Conservation (phyloP, 92 coral and sea anemone species). For the Porites lobata region DNA sequence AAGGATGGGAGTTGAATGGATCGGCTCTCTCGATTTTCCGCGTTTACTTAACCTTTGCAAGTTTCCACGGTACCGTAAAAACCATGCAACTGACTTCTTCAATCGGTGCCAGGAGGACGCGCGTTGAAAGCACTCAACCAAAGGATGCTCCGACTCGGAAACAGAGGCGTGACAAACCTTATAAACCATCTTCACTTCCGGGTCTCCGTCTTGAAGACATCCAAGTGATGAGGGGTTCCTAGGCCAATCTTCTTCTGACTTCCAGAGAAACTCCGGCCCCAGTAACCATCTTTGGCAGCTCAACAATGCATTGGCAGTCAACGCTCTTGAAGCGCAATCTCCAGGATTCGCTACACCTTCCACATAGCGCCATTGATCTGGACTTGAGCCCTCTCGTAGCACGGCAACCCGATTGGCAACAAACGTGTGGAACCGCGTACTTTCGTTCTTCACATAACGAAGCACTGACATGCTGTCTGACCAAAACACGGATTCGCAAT, state of each 20-base stretch:
- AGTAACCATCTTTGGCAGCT: not conserved
- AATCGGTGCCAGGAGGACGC: conserved; percentile 23
- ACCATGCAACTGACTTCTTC: conserved; percentile 43
- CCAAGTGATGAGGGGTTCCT: conserved; percentile 11
- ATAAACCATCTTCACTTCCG: conserved; percentile 28
- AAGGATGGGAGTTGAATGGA: not conserved
- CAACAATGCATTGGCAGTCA: conserved; percentile 19
- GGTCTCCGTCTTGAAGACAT: conserved; percentile 11
- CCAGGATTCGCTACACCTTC: conserved; percentile 24
- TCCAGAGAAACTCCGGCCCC: conserved; percentile 6
- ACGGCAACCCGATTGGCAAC: conserved; percentile 51
- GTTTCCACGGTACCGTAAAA: conserved; percentile 17
- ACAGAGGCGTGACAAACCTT: conserved; percentile 9
- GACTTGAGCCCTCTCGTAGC: conserved; percentile 17
- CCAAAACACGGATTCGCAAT: conserved; percentile 10
- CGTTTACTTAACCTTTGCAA: not conserved
- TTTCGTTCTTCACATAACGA: no score
- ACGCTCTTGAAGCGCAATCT: conserved; percentile 28
- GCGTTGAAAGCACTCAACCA: conserved; percentile 10
- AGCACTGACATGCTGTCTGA: not conserved
- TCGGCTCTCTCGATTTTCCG: not conserved
- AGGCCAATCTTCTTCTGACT: conserved; percentile 35
- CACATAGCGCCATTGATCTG: conserved; percentile 41
- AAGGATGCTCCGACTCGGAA: not conserved
- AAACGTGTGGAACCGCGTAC: not conserved